phyloP scores from a whole-genome alignment of 2,888 invertebrate species.

The Xiphydria camelus region DNA sequence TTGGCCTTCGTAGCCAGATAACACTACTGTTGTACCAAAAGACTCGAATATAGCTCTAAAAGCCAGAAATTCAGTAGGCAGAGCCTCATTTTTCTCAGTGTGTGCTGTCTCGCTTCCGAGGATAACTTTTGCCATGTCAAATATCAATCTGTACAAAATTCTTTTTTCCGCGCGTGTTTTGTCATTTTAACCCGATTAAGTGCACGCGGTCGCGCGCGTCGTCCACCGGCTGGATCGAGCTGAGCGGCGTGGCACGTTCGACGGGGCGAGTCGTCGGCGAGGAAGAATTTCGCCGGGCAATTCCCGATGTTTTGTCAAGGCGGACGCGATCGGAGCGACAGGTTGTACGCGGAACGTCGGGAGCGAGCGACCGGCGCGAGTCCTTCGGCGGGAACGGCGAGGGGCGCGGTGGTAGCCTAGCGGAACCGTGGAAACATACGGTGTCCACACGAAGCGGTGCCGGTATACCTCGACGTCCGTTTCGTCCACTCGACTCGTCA shows the following conservation, averaged over 20 bases:
- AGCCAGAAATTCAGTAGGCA: no score
- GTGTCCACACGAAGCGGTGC: conserved; percentile 53
- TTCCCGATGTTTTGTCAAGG: conserved; percentile 43
- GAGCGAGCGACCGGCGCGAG: no score
- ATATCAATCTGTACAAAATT: no score
- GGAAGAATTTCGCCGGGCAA: conserved; percentile 25
- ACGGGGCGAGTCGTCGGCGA: not conserved
- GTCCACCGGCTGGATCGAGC: conserved; percentile 3
- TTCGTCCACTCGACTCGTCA: conserved; percentile 7
- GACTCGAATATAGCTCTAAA: no score
- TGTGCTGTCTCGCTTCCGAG: no score
- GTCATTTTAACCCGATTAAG: not conserved
- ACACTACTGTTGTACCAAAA: no score
- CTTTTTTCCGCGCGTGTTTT: conserved; percentile 7
- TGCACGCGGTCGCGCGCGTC: no score
- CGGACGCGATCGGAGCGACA: conserved; percentile 39
- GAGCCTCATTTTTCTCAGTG: no score
- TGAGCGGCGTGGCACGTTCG: not conserved
- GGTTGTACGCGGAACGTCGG: conserved; percentile 48
- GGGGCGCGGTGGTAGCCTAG: no score
- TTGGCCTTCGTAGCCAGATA: no score
- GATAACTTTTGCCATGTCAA: no score
- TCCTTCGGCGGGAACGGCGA: no score
- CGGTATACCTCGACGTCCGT: conserved; percentile 40
- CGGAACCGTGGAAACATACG: conserved; percentile 55